Conservation (phyloP, 2,888 invertebrate species). For the Elegia similella region DNA sequence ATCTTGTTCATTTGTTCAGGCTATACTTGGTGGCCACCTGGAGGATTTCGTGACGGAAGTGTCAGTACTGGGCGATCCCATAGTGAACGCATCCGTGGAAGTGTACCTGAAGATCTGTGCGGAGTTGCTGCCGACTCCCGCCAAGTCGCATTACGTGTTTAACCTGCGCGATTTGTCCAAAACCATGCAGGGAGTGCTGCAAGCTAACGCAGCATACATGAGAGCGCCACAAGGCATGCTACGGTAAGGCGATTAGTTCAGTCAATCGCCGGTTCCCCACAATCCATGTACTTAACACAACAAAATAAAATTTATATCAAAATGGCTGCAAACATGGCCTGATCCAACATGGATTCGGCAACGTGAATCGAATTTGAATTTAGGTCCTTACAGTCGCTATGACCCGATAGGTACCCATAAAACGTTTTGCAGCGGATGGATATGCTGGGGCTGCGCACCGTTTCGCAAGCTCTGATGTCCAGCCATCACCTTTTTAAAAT, state of each 20-base stretch:
- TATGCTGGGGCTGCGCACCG: too few relatives aligned
- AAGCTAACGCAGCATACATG: conserved; percentile 88
- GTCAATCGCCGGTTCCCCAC: too few relatives aligned
- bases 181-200: conserved; percentile 93
- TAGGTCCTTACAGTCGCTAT: too few relatives aligned
- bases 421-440: too few relatives aligned
- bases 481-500: too few relatives aligned
- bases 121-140: conserved; percentile 93
- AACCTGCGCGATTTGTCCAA: conserved; percentile 95
- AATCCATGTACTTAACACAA: too few relatives aligned
- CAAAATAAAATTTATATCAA: too few relatives aligned
- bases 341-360: too few relatives aligned
- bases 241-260: conserved; percentile 47
- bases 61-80: conserved; percentile 83
- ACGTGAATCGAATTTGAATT: too few relatives aligned
- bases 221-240: conserved; percentile 85
- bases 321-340: too few relatives aligned
- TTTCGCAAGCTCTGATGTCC: too few relatives aligned
- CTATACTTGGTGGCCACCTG: conserved; percentile 89
- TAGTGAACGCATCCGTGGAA: conserved; percentile 92
- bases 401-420: too few relatives aligned
- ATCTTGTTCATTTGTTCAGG: conserved; percentile 47
- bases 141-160: conserved; percentile 96
- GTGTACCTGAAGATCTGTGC: conserved; percentile 90
- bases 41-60: conserved; percentile 88